Conservation (phyloP, 2,113 vertebrate genomes). For the Antennarius striatus region DNA sequence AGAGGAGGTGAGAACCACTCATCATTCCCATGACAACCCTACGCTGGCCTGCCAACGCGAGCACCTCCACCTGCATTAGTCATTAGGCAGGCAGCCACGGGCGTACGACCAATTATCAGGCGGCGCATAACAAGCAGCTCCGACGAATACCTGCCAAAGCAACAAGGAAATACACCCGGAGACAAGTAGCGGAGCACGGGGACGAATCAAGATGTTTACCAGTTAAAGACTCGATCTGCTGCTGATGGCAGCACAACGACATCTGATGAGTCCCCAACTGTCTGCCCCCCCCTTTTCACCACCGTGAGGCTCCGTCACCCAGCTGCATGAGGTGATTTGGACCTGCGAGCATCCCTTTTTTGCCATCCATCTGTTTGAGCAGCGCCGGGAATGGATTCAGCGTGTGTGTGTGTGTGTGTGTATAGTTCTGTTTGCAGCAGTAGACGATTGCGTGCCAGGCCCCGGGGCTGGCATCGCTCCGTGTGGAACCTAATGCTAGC, state of each 20-base stretch:
- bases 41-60: slow-evolving; percentile 32
- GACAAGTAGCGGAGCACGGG: slow-evolving; percentile 1
- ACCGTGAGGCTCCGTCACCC: slow-evolving; percentile 48
- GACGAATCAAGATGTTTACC: slow-evolving; percentile 13
- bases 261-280: slow-evolving; percentile 2
- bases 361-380: slow-evolving; percentile 69
- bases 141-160: background rate
- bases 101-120: slow-evolving; percentile 43
- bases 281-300: background rate
- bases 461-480: slow-evolving; percentile 51
- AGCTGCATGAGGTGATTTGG: slow-evolving; percentile 69
- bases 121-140: slow-evolving; percentile 34
- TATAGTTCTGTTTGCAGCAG: slow-evolving; percentile 44
- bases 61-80: slow-evolving; percentile 48
- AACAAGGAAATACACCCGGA: background rate
- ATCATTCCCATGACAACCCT: slow-evolving; percentile 66
- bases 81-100: slow-evolving; percentile 51
- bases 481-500: slow-evolving; percentile 41
- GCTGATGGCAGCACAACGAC: background rate
- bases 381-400: slow-evolving; percentile 46
- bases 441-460: slow-evolving; percentile 46
- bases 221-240: slow-evolving; percentile 8
- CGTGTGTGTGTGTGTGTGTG: too few species aligned
- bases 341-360: slow-evolving; percentile 50
- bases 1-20: slow-evolving; percentile 53